Percentiles rank a stretch among this genome's conserved stretches.
Evolutionary conservation across 2,888 invertebrate genomes (phyloP).

Genomic region (Torymus tubicola): DNA sequence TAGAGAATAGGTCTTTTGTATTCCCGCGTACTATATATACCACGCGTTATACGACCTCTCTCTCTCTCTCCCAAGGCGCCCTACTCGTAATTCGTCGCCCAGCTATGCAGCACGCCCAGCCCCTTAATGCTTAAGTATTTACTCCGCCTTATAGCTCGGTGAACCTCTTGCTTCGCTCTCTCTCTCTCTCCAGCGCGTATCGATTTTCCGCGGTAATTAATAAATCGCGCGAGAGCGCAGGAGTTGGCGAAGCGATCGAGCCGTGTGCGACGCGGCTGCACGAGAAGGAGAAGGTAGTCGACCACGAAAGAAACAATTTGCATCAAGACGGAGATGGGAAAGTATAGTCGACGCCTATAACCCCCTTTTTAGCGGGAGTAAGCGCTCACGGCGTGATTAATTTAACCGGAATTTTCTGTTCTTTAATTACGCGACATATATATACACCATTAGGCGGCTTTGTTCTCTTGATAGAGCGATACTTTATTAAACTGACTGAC

Average conservation of each 20-base stretch:
- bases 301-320: constrained; percentile 44
- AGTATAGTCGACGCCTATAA: no score
- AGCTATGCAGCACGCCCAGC: constrained; percentile 21
- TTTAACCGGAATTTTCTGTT: neutral
- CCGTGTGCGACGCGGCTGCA: neutral
- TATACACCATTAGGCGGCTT: neutral
- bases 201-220: constrained; percentile 51
- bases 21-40: neutral
- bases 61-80: neutral
- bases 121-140: constrained; percentile 46
- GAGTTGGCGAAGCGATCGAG: neutral
- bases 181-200: constrained; percentile 11
- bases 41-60: neutral
- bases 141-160: constrained; percentile 34
- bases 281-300: neutral
- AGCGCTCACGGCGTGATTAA: no score
- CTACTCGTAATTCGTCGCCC: constrained; percentile 39
- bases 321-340: constrained; percentile 20
- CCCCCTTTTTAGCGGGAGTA: no score
- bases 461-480: no score
- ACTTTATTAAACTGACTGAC: no score
- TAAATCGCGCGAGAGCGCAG: constrained; percentile 28
- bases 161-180: neutral
- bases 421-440: neutral
- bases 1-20: constrained; percentile 57